Evolutionary conservation across 2,888 invertebrate genomes (phyloP).

Genomic region (Ectropis crepuscularia): DNA sequence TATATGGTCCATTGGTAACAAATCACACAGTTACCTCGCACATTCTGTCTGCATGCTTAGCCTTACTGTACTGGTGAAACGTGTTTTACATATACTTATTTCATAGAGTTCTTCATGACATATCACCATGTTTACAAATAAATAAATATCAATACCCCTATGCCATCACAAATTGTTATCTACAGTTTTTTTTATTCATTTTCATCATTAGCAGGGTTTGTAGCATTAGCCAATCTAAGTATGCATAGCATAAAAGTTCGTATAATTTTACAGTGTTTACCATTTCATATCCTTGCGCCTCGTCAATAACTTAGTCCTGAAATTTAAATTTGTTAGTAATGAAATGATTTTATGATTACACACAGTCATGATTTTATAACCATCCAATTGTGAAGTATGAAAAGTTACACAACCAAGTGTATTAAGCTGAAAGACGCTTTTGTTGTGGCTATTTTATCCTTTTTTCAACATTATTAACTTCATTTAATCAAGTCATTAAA

Average conservation of each 20-base stretch:
- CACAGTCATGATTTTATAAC: constrained; percentile 45
- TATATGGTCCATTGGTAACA: too few relatives aligned
- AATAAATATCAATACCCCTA: constrained; percentile 21
- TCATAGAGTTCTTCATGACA: background rate
- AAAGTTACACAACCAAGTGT: background rate
- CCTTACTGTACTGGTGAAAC: too few relatives aligned
- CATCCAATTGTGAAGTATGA: constrained; percentile 10
- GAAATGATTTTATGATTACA: constrained; percentile 69
- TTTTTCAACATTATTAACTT: too few relatives aligned
- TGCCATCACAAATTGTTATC: constrained; percentile 24
- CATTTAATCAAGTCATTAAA: too few relatives aligned
- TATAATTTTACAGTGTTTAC: constrained; percentile 83
- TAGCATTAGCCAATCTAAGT: constrained; percentile 65
- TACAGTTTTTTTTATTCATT: constrained; percentile 32
- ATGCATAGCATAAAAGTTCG: constrained; percentile 67
- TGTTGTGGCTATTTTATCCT: too few relatives aligned
- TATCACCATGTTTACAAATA: constrained; percentile 1
- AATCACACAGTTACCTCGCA: too few relatives aligned
- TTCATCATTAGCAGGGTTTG: constrained; percentile 44
- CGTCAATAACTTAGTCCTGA: constrained; percentile 94
- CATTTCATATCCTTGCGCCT: constrained; percentile 94
- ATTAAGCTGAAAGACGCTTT: too few relatives aligned
- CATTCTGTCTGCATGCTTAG: too few relatives aligned
- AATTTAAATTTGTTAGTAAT: constrained; percentile 86
- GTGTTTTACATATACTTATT: background rate